These are phyloP conservation scores for Dasyprocta punctata DNA, from an alignment of 2,113 vertebrate species.

Conservation along the genomic window DNA sequence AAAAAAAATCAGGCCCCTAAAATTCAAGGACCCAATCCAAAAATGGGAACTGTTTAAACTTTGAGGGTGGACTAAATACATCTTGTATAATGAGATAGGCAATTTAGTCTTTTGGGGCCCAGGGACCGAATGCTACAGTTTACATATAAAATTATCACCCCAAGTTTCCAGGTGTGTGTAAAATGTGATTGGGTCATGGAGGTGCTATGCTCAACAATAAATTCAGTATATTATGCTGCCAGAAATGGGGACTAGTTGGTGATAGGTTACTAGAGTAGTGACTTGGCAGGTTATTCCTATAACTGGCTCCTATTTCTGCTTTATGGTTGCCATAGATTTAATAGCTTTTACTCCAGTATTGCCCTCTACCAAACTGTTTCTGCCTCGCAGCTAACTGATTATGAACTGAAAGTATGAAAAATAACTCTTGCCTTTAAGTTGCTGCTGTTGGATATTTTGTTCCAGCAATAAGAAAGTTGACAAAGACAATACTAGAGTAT, in stretches of 20 bases:
- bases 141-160: background rate
- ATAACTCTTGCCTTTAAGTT: background rate
- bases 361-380: background rate
- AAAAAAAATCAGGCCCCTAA: too few relatives aligned
- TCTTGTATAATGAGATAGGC: background rate
- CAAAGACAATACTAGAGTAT: background rate
- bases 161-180: background rate
- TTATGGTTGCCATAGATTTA: background rate
- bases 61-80: background rate
- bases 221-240: too few relatives aligned
- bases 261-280: background rate
- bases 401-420: background rate
- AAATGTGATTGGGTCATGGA: background rate
- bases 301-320: background rate
- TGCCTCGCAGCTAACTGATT: background rate
- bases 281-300: too few relatives aligned
- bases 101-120: background rate
- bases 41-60: background rate
- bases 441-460: background rate
- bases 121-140: background rate
- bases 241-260: background rate
- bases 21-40: too few relatives aligned
- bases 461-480: background rate
- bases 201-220: background rate
- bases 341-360: background rate